phyloP scores from a whole-genome alignment of 2,113 vertebrate genomes.

The Tragelaphus imberbis region DNA sequence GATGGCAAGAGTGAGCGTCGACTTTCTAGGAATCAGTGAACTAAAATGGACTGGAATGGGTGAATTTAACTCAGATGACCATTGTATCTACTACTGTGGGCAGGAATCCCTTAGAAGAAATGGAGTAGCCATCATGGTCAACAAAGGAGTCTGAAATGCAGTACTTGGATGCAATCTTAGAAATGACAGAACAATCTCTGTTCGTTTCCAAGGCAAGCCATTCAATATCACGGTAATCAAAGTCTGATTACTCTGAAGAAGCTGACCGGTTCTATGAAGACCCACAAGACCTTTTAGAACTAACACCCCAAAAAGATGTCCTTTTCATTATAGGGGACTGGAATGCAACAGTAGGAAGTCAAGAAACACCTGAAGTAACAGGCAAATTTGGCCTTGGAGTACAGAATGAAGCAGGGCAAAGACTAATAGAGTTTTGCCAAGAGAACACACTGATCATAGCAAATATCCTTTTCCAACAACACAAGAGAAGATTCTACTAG shows the following conservation, averaged over 20 bases:
- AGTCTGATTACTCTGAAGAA: neutral
- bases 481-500: neutral
- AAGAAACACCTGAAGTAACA: neutral
- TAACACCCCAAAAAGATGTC: neutral
- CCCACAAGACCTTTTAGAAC: neutral
- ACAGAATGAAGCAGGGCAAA: neutral
- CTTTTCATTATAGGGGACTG: neutral
- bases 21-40: neutral
- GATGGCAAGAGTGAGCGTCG: fast-evolving
- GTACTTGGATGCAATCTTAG: neutral
- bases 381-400: neutral
- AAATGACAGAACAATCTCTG: neutral
- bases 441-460: neutral
- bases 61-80: neutral
- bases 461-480: neutral
- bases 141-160: neutral
- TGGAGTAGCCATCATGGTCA: neutral
- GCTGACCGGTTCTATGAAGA: neutral
- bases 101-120: neutral
- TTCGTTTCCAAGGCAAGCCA: neutral
- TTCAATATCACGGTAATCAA: neutral
- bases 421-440: neutral
- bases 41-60: neutral
- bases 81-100: neutral
- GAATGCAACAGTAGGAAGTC: neutral